Conservation (phyloP, 2,113 vertebrate species). For the Ceuthmochares aereus region DNA sequence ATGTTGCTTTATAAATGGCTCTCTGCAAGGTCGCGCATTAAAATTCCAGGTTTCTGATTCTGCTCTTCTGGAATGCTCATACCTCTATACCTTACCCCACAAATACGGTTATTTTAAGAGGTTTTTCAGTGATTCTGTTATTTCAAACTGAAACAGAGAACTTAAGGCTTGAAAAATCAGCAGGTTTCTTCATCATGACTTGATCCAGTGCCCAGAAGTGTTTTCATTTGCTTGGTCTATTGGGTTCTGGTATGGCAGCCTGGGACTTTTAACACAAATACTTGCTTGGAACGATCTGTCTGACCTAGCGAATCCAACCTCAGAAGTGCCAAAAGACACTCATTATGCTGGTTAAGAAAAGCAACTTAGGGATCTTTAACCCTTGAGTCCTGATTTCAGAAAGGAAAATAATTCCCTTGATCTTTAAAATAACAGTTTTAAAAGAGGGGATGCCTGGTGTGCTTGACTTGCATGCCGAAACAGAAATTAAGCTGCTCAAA, state of each 20-base stretch:
- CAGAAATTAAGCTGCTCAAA: background rate
- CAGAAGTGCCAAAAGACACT: background rate
- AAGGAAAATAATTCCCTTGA: background rate
- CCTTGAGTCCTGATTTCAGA: background rate
- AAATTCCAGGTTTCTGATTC: background rate
- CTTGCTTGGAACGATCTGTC: background rate
- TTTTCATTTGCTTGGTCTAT: background rate
- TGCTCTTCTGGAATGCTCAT: background rate
- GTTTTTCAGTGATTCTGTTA: background rate
- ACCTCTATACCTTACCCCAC: rapidly evolving
- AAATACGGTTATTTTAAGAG: background rate
- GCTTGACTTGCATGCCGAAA: background rate
- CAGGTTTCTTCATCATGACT: background rate
- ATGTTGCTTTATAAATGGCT: background rate
- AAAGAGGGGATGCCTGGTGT: background rate
- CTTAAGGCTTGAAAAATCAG: background rate
- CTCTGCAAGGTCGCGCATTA: background rate
- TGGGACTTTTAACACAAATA: background rate
- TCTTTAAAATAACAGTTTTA: background rate
- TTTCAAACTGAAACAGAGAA: background rate
- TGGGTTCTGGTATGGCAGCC: background rate
- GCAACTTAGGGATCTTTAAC: background rate
- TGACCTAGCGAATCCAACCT: background rate
- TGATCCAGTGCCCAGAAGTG: background rate
- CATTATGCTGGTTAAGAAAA: rapidly evolving